Conservation (phyloP, 1,140 invertebrate species). For the Nixonia krombeini region DNA sequence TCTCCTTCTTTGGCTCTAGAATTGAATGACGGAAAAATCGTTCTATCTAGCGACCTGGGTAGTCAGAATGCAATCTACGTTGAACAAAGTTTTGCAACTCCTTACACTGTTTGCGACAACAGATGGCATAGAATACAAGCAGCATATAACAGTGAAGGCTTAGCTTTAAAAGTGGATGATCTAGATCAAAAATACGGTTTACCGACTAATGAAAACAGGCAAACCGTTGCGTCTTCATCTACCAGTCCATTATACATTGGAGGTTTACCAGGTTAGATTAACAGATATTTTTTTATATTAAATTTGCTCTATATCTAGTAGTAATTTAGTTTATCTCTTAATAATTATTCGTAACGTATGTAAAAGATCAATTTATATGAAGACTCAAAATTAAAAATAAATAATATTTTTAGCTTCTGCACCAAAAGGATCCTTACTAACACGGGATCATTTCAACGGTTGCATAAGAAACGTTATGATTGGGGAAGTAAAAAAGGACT, state of each 20-base stretch:
- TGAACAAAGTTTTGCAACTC: conserved; percentile 74
- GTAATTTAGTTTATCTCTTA: too few species aligned
- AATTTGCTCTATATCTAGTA: too few species aligned
- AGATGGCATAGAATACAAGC: conserved; percentile 89
- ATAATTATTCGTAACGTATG: too few species aligned
- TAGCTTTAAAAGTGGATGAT: conserved; percentile 83
- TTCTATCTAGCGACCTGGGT: conserved; percentile 80
- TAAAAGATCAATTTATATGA: too few species aligned
- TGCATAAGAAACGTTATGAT: conserved; percentile 90
- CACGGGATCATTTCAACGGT: conserved; percentile 88
- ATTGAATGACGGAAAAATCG: conserved; percentile 82
- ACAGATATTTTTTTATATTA: too few species aligned
- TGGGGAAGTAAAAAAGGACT: conserved; percentile 78
- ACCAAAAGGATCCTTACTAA: conserved; percentile 77
- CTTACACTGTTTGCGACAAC: conserved; percentile 85
- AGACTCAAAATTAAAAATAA: conserved; percentile 14
- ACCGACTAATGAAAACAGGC: conserved; percentile 66
- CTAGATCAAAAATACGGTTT: conserved; percentile 72
- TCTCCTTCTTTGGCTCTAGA: conserved; percentile 83
- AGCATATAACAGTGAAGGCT: conserved; percentile 78
- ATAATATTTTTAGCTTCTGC: conserved; percentile 75
- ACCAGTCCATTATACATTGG: conserved; percentile 84
- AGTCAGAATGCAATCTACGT: conserved; percentile 75
- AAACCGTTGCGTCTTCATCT: conserved; percentile 52
- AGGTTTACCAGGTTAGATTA: conserved; percentile 86